Percentiles rank a stretch among this genome's conserved stretches.
phyloP scores from a whole-genome alignment of 2,888 invertebrate species.

The Eledona agricola region DNA sequence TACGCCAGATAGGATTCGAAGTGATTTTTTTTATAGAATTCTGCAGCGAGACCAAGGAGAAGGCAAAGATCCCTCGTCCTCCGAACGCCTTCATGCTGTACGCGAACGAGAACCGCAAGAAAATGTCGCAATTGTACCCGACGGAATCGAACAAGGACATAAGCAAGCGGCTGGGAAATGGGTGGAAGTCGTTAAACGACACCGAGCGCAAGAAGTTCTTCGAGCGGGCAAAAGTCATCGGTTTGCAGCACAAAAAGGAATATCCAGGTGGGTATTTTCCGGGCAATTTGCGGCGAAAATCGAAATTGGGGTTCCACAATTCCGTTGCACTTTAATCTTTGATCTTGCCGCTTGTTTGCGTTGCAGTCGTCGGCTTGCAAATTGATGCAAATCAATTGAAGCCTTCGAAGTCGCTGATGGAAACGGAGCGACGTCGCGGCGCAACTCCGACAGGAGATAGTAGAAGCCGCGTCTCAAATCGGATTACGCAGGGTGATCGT shows the following conservation, averaged over 20 bases:
- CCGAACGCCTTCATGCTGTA: conserved; percentile 73
- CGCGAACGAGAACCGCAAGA: conserved; percentile 70
- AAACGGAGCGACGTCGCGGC: conserved; percentile 37
- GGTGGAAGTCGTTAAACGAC: conserved; percentile 68
- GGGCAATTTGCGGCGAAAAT: conserved; percentile 3
- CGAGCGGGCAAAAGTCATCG: conserved; percentile 65
- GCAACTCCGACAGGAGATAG: conserved; percentile 25
- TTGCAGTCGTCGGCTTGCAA: conserved; percentile 36
- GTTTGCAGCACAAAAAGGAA: conserved; percentile 69
- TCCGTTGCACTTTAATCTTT: no score
- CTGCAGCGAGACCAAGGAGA: conserved; percentile 17
- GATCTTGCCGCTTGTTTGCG: no score
- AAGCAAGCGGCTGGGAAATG: conserved; percentile 67
- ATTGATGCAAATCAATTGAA: conserved; percentile 57
- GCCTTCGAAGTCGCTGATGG: conserved; percentile 46
- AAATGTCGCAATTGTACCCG: conserved; percentile 66
- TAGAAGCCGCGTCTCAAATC: conserved; percentile 33
- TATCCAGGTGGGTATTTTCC: conserved; percentile 65
- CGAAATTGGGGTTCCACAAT: no score
- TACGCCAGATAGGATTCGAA: no score
- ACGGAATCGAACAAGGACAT: conserved; percentile 71
- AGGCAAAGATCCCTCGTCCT: conserved; percentile 67
- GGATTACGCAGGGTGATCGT: conserved; percentile 33
- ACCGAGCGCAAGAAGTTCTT: conserved; percentile 67
- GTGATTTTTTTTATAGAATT: conserved; percentile 11